Evolutionary conservation across 1,140 invertebrate genomes (phyloP), one percentile per base, ranked within the genome.

Genomic region (Cyrtorhinus lividipennis): DNA sequence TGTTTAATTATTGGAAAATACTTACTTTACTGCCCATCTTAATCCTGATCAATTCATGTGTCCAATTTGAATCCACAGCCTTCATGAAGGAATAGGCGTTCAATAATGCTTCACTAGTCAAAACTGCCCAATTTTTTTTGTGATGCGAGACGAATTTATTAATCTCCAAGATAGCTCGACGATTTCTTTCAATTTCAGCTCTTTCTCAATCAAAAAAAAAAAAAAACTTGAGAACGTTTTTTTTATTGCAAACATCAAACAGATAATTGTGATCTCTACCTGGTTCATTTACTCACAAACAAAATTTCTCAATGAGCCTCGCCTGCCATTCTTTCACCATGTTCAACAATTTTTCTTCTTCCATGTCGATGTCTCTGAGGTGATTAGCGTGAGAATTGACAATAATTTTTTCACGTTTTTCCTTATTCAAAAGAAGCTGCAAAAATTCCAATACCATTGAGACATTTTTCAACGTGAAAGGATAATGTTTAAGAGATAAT

Each of bases 81-180:
- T 53, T 22, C 48, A 53, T 53, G 20, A 53, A 53, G 3, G 48
- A 53, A 20, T 53, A 53, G 48, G 48, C 48, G 48, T 53, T 15
- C 5, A 20, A 53, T 5, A 53, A 5, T 5, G 48, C 48, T 53
- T 53, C 20, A 5, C 20, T 5, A 15, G 48, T 15, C 18, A 10
- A 20, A 22, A 53, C 10, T 13, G 48, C 8, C 10, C 20, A 53
- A 22, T 53, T 20, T 20, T 53, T 53, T 20, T 53, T 53, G 48
- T 53, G 48, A 20, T 53, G 48, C 5, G 3, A 13, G 48, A 53
- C 20, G 48, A 53, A 53, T 12, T 20, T 8, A 22, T 20, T 53
- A 20, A 53, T 53, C 12, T 22, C 20, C 5, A 53, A 5, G 5
- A 53, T 53, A 20, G 48, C 48, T 53, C 20, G 10, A 5, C 48